A percentile compares a stretch with the other conserved stretches of the same genome.
Conservation (phyloP, 2,113 vertebrate genomes). For the Dendrocopos noguchii region DNA sequence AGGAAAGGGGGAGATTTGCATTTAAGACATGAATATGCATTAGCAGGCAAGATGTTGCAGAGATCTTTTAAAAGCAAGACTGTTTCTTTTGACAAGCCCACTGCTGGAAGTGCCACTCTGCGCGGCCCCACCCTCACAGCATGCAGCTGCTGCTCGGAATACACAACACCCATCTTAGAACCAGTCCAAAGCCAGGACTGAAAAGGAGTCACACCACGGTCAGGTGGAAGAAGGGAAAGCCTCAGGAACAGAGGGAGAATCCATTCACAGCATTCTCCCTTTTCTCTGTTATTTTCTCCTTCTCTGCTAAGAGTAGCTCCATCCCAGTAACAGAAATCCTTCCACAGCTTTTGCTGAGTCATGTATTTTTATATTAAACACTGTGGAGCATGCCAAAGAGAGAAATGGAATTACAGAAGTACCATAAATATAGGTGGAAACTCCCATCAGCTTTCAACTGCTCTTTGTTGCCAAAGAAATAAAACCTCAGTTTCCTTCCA, state of each 20-base stretch:
- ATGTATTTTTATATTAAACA: background rate
- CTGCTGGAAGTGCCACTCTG: background rate
- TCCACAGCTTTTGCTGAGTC: slow-evolving; percentile 25
- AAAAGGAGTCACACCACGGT: background rate
- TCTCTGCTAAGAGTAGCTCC: background rate
- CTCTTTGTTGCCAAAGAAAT: background rate
- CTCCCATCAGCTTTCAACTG: background rate
- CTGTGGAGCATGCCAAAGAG: background rate
- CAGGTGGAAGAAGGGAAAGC: background rate
- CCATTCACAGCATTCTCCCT: background rate
- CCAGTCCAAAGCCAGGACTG: background rate
- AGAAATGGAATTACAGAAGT: background rate
- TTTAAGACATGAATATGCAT: slow-evolving; percentile 31
- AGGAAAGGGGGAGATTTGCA: slow-evolving; percentile 38
- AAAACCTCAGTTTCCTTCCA: background rate
- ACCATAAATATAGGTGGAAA: background rate
- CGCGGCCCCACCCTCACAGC: background rate
- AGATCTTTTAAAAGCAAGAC: slow-evolving; percentile 32
- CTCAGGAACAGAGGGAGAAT: background rate
- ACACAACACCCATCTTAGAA: background rate
- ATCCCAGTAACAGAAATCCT: background rate
- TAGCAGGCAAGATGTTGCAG: slow-evolving; percentile 35
- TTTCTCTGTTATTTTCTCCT: background rate
- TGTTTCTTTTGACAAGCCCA: slow-evolving; percentile 27
- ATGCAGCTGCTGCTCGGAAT: background rate